Conservation (phyloP, 2,888 invertebrate genomes). For the Lymantria monacha region DNA sequence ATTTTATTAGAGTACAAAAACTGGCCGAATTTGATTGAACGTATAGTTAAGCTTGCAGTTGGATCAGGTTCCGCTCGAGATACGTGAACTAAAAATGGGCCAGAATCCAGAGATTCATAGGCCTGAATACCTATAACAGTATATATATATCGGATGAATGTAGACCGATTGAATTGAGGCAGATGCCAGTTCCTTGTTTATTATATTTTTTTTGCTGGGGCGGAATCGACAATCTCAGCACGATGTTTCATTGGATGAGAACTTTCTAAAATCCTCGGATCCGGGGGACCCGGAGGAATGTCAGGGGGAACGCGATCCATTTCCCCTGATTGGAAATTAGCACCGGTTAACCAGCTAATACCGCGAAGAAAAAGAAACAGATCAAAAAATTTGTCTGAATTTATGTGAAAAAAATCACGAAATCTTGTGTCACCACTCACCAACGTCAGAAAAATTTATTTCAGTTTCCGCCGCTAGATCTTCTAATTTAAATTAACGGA, state of each 20-base stretch:
- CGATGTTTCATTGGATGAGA: background rate
- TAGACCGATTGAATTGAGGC: background rate
- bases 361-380: too few relatives aligned
- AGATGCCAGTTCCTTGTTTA: background rate
- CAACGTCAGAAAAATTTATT: too few relatives aligned
- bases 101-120: background rate
- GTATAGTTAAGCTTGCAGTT: background rate
- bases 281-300: background rate
- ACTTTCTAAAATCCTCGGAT: background rate
- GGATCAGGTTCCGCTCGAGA: background rate
- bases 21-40: background rate
- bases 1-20: slow-evolving; percentile 6
- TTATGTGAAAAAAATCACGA: too few relatives aligned
- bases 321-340: too few relatives aligned
- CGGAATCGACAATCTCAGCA: background rate
- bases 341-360: too few relatives aligned
- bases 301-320: background rate
- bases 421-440: too few relatives aligned
- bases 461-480: too few relatives aligned
- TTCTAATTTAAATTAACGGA: too few relatives aligned
- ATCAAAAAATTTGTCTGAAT: too few relatives aligned
- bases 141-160: background rate
- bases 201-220: background rate
- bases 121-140: background rate
- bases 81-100: slow-evolving; percentile 6